phyloP scores from a whole-genome alignment of 2,113 vertebrate genomes.

The Psilopsiagon aurifrons region DNA sequence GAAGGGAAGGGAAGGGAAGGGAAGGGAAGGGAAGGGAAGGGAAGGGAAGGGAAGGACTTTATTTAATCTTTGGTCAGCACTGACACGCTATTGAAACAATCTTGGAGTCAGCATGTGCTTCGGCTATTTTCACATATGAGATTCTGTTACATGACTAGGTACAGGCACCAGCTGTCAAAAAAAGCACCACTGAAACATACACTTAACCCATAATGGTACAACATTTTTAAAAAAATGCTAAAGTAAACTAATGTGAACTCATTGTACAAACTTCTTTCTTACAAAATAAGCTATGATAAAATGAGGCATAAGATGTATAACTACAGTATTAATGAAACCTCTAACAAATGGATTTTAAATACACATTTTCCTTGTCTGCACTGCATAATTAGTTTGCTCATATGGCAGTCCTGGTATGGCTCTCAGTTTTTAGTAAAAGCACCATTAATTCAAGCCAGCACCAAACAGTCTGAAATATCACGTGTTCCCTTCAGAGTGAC shows the following conservation, averaged over 20 bases:
- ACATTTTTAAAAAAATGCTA: conserved; percentile 48
- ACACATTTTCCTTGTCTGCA: conserved; percentile 51
- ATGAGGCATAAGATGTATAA: conserved; percentile 75
- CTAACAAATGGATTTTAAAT: conserved; percentile 66
- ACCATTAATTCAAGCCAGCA: conserved; percentile 72
- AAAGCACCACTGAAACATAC: conserved; percentile 35
- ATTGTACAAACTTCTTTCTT: conserved; percentile 76
- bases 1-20: too few species aligned
- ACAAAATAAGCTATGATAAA: conserved; percentile 77
- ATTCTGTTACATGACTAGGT: conserved; percentile 53
- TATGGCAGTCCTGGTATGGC: conserved; percentile 68
- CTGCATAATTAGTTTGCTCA: conserved; percentile 65
- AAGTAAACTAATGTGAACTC: conserved; percentile 75
- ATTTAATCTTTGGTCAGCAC: conserved; percentile 74
- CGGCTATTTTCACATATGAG: conserved; percentile 56
- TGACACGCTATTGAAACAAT: conserved; percentile 19
- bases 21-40: rapidly evolving
- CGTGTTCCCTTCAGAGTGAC: conserved; percentile 25
- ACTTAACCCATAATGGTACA: conserved; percentile 64
- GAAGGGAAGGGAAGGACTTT: not conserved
- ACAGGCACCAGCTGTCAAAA: conserved; percentile 56
- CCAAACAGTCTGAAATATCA: conserved; percentile 55
- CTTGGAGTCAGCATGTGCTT: conserved; percentile 39
- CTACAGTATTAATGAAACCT: conserved; percentile 79
- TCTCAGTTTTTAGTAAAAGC: conserved; percentile 59